Base-by-base conservation (phyloP, 2,888 invertebrate genomes). In the Tenodera sinensis region DNA sequence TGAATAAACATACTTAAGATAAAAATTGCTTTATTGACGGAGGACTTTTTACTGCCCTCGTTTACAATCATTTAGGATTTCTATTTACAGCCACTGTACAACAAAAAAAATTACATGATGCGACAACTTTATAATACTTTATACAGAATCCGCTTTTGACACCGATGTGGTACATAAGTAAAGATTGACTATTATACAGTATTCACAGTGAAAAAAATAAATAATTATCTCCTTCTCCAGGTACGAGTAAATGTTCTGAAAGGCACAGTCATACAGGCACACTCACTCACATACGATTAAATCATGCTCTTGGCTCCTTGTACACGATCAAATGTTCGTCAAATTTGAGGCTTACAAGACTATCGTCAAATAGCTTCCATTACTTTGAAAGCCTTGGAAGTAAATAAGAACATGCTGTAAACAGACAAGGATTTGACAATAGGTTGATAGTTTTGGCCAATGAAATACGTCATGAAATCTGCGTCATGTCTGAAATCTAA, bases 221-320 rank as follows among this genome's bases (percentile, higher is more conserved):
- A 92, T 91, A 93, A 93, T 92, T 71, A 71, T 71, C 25, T 92
- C 93, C 93, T 93, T 93, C 71, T 92, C 92, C 93, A 93, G 93
- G 93, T 93, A 93, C 93, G 92, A 93, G 92, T 93, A 93, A 83
- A 47, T 88, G 54, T 54, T 54, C 83, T 54, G 28, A 54, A 54
- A 42, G 54, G 83, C 82, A 83, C 85, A 85, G 15, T 85, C 85
- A 85, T 20, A 85, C 85, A 47, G 27, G 27, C 83, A 83, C n/a
- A 28, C 30, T 84, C 28, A 34, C 34, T 34, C 30, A 20, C 25
- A n/a, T 8, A 30, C 84, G 7, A 3, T 15, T 7, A n/a, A 34
- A 9, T 42, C 42, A 42, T 12, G 12, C 12, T 42, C 42, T 34
- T 34, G 8, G 34, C 34, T 8, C 8, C 6, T 34, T 8, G 6